phyloP scores from a whole-genome alignment of 1,140 invertebrate genomes.

The Trachymyrmex septentrionalis region DNA sequence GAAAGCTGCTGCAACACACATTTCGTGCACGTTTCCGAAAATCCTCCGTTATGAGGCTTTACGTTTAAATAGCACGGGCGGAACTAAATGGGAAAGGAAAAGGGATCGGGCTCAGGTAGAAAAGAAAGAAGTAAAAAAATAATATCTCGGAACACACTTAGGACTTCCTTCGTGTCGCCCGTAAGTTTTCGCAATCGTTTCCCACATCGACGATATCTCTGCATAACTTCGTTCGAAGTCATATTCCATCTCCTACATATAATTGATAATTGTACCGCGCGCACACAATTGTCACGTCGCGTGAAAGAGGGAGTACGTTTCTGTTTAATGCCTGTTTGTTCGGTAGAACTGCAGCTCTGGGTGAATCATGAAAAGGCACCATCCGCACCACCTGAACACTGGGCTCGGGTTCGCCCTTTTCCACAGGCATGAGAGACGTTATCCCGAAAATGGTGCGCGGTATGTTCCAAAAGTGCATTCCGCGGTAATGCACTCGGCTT shows the following conservation, averaged over 20 bases:
- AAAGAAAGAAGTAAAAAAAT: neutral
- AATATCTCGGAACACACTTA: neutral
- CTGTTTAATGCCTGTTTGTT: neutral
- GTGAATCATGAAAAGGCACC: conserved; percentile 7
- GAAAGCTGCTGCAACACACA: conserved; percentile 22
- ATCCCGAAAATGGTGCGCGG: conserved; percentile 40
- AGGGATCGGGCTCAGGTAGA: too few species aligned
- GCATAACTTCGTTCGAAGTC: neutral
- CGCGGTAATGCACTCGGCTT: conserved; percentile 62
- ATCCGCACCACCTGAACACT: conserved; percentile 32
- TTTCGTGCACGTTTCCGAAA: conserved; percentile 48
- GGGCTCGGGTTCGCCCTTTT: conserved; percentile 20
- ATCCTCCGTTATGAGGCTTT: neutral
- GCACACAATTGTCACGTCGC: too few species aligned
- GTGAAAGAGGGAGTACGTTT: neutral
- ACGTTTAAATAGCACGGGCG: neutral
- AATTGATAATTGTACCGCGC: neutral
- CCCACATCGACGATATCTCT: neutral
- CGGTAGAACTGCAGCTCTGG: neutral
- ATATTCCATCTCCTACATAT: neutral
- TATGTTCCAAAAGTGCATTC: conserved; percentile 66
- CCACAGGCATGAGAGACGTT: conserved; percentile 26
- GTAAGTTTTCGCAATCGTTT: neutral
- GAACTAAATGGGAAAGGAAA: neutral
- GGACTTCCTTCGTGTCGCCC: neutral